Conservation (phyloP, 2,797 vertebrate genomes). For the Huso huso region DNA sequence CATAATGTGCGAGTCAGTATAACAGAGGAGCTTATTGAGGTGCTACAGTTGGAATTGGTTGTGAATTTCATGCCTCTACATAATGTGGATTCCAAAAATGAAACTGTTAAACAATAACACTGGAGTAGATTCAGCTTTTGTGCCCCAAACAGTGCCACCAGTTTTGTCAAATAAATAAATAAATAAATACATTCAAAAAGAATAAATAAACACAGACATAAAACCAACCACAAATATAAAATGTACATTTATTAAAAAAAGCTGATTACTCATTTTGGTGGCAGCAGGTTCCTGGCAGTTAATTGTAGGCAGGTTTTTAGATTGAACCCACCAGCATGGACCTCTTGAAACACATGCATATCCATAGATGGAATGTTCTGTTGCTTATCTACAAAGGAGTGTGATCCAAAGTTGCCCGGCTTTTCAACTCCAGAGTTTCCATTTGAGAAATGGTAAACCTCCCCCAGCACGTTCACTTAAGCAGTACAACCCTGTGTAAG, state of each 20-base stretch:
- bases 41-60: too few species aligned
- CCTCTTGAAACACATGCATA: background rate
- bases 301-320: background rate
- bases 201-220: too few species aligned
- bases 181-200: conserved; percentile 5
- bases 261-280: background rate
- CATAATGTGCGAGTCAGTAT: too few species aligned
- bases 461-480: too few species aligned
- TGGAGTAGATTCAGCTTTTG: conserved; percentile 27
- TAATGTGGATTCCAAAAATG: conserved; percentile 1
- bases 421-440: too few species aligned
- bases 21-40: too few species aligned
- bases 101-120: conserved; percentile 5
- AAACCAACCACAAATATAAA: background rate
- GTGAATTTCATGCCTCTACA: background rate
- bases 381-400: too few species aligned
- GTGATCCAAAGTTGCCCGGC: too few species aligned
- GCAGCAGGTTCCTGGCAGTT: background rate
- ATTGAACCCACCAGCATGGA: background rate
- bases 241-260: background rate
- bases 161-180: conserved; percentile 11
- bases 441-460: too few species aligned
- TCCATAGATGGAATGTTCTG: background rate
- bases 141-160: conserved; percentile 39
- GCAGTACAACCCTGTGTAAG: too few species aligned